Evolutionary conservation across 2,888 invertebrate genomes (phyloP).

Genomic region (Melieria crassipennis): DNA sequence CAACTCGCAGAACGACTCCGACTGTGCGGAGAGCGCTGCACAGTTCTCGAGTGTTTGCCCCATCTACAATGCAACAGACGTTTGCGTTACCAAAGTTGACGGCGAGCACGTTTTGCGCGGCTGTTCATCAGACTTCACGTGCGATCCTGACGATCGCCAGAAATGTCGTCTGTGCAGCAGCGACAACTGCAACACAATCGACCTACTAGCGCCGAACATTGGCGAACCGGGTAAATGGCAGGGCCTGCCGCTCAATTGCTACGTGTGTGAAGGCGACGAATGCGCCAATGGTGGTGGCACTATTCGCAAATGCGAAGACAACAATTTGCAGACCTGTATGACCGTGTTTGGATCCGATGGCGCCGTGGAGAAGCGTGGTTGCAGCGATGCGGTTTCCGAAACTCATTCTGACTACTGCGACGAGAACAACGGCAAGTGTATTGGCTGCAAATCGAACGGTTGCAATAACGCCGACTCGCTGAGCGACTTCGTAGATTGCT

Average conservation of each 20-base stretch:
- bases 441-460: conserved; percentile 56
- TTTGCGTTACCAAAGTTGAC: conserved; percentile 51
- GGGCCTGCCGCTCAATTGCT: conserved; percentile 56
- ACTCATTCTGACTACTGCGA: conserved; percentile 52
- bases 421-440: conserved; percentile 46
- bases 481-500: conserved; percentile 51
- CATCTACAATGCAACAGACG: conserved; percentile 47
- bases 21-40: conserved; percentile 47
- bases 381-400: conserved; percentile 50
- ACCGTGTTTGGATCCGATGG: conserved; percentile 53
- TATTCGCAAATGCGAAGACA: conserved; percentile 47
- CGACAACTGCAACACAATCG: conserved; percentile 53
- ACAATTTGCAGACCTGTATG: conserved; percentile 56
- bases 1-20: conserved; percentile 47
- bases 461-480: conserved; percentile 53
- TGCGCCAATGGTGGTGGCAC: conserved; percentile 43
- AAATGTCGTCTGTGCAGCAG: conserved; percentile 52
- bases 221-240: conserved; percentile 61
- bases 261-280: conserved; percentile 47
- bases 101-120: conserved; percentile 53
- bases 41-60: conserved; percentile 46
- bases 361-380: conserved; percentile 54
- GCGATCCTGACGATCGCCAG: conserved; percentile 44
- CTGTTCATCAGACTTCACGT: conserved; percentile 52
- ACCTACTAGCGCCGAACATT: conserved; percentile 48